Percentiles rank a stretch among this genome's conserved stretches.
These are phyloP conservation scores for Protobothrops mucrosquamatus DNA, from an alignment of 2,113 vertebrate species.

Conservation along the genomic window DNA sequence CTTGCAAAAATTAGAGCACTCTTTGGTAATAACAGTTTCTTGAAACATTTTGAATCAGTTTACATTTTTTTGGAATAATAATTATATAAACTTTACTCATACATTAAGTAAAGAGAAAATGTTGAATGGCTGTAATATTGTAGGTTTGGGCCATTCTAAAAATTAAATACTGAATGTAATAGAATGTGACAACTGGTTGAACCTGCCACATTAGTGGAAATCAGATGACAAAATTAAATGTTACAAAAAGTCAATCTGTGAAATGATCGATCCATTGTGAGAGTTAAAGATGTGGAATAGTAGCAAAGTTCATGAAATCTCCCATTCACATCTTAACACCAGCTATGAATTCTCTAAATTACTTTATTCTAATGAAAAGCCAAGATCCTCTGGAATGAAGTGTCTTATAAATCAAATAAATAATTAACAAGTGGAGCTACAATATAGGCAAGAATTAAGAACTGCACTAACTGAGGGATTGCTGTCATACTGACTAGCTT, in stretches of 20 bases:
- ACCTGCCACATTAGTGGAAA: slow-evolving; percentile 41
- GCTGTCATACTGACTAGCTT: too few relatives aligned
- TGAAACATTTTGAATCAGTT: not conserved
- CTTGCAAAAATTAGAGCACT: not conserved
- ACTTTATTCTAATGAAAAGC: too few relatives aligned
- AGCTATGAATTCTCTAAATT: not conserved
- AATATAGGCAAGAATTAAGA: not conserved
- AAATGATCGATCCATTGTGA: slow-evolving; percentile 19
- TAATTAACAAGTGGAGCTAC: not conserved
- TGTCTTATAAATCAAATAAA: not conserved
- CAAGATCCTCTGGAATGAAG: not conserved
- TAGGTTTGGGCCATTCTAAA: not conserved
- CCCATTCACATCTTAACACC: not conserved
- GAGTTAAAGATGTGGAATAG: not conserved
- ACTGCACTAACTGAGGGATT: not conserved
- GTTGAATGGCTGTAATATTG: slow-evolving; percentile 19
- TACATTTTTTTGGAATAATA: not conserved
- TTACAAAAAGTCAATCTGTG: slow-evolving; percentile 31
- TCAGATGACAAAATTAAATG: slow-evolving; percentile 53
- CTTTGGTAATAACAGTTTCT: not conserved
- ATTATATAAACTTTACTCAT: slow-evolving; percentile 66
- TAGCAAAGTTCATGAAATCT: not conserved
- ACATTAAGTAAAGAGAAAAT: slow-evolving; percentile 42
- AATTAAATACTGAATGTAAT: slow-evolving; percentile 56
- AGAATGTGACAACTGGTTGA: slow-evolving; percentile 49